phyloP scores from a whole-genome alignment of 92 coral and sea anemone species.

The Nematostella vectensis region DNA sequence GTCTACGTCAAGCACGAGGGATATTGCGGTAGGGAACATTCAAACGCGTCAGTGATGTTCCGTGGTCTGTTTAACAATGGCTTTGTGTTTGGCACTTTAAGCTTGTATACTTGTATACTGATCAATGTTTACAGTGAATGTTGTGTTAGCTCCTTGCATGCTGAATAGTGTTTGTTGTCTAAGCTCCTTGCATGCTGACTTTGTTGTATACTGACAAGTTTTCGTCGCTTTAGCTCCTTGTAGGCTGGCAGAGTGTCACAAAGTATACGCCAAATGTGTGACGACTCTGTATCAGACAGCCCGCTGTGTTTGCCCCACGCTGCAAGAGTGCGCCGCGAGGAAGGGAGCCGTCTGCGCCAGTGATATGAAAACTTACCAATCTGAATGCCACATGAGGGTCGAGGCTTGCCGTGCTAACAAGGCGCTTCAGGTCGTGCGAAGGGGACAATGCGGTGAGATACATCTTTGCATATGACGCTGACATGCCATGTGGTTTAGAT shows the following conservation, averaged over 20 bases:
- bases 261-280: conserved; percentile 63
- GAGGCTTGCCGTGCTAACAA: conserved; percentile 45
- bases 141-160: too few relatives aligned
- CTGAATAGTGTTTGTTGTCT: too few relatives aligned
- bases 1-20: conserved; percentile 61
- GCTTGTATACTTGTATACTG: too few relatives aligned
- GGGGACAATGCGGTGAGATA: conserved; percentile 82
- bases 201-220: background rate
- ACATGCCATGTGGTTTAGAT: too few relatives aligned
- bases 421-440: conserved; percentile 39
- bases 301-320: conserved; percentile 64
- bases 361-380: conserved; percentile 49
- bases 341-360: conserved; percentile 63
- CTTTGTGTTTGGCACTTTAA: too few relatives aligned
- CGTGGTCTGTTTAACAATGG: too few relatives aligned
- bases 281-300: conserved; percentile 47
- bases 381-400: conserved; percentile 72
- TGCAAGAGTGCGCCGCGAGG: conserved; percentile 36
- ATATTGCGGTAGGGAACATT: conserved; percentile 82
- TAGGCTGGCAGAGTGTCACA: conserved; percentile 43
- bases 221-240: conserved; percentile 39
- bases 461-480: background rate
- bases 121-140: too few relatives aligned
- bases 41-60: too few relatives aligned
- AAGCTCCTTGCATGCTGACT: background rate